Base-by-base conservation (phyloP, 2,113 vertebrate genomes). In the Ptyas mucosa region DNA sequence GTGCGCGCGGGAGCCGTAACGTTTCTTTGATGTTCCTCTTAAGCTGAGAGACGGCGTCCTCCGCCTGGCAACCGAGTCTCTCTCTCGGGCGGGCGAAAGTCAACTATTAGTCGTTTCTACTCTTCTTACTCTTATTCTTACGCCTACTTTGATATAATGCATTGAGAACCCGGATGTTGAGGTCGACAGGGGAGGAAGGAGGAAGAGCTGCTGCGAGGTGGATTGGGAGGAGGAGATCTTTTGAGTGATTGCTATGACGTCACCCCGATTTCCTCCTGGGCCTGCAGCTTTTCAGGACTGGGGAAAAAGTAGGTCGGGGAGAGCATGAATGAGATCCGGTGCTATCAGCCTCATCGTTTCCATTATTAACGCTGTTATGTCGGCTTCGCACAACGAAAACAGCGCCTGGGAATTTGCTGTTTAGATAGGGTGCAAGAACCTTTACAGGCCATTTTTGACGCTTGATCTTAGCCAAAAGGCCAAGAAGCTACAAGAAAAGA, bases 91-190 rank as follows among this genome's bases (percentile, higher is more conserved):
- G 26, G 85, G 8, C 7, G 12, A 87, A 49, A 26, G 8, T 81
- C 75, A 39, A 43, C 18, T 10, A 43, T 43, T 21, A 20, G 3
- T 43, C 8, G 75, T 43, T 81, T 43, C 34, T 81, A 9, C 20
- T 43, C 9, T 43, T 20, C 75, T 81, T 43, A 39, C 15, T 81
- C 18, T 81, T 20, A 43, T 43, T 75, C 69, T 91, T 7, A 3
- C 3, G 39, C 69, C 69, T 54, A 10, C 20, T 85, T n/a, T 54
- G 23, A 39, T 55, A 53, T 8, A 69, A 46, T 55, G 85, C 85
- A 15, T n/a, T 2, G 5, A 85, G 54, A 52, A n/a, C 92, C 92
- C 92, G 92, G 92, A 90, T 93, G 88, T 26, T 58, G 43, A n/a
- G 86, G 49, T 29, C 26, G 54, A 61, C 5, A 1, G 12, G n/a